phyloP scores from a whole-genome alignment of 2,797 vertebrate genomes.

The Esox masquinongy region DNA sequence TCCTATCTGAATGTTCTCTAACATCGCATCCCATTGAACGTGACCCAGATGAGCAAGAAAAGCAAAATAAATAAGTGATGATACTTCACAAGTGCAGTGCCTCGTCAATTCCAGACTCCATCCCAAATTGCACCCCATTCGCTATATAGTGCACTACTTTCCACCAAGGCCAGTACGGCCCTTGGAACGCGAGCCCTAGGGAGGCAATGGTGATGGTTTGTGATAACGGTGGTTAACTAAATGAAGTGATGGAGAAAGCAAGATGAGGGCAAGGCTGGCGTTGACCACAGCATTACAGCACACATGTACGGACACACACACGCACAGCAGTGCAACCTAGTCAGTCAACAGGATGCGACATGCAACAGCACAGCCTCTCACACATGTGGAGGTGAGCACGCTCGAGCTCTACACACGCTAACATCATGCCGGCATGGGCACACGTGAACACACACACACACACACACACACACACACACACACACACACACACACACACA shows the following conservation, averaged over 20 bases:
- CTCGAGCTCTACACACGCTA: too few species aligned
- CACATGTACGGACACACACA: neutral
- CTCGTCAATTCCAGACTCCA: neutral
- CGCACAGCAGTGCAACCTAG: conserved; percentile 25
- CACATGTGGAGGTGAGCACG: neutral
- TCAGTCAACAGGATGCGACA: conserved; percentile 69
- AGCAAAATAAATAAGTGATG: neutral
- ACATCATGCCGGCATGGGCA: neutral
- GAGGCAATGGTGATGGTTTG: conserved; percentile 38
- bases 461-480: conserved; percentile 9
- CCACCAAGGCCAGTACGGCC: too few species aligned
- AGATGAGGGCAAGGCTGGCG: conserved; percentile 56
- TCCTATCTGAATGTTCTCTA: neutral
- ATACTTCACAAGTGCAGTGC: neutral
- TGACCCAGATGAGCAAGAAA: neutral
- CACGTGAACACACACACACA: conserved; percentile 15
- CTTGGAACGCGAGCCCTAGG: neutral
- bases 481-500: conserved; percentile 6
- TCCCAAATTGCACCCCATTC: neutral
- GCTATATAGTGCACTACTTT: too few species aligned
- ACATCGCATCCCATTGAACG: neutral
- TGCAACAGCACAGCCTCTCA: conserved; percentile 56
- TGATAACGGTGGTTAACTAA: conserved; percentile 59
- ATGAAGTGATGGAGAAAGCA: conserved; percentile 43
- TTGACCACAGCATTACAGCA: too few species aligned